Percentiles rank a stretch among this genome's conserved stretches.
Conservation (phyloP, 2,888 invertebrate genomes). For the Agrotis clavis region DNA sequence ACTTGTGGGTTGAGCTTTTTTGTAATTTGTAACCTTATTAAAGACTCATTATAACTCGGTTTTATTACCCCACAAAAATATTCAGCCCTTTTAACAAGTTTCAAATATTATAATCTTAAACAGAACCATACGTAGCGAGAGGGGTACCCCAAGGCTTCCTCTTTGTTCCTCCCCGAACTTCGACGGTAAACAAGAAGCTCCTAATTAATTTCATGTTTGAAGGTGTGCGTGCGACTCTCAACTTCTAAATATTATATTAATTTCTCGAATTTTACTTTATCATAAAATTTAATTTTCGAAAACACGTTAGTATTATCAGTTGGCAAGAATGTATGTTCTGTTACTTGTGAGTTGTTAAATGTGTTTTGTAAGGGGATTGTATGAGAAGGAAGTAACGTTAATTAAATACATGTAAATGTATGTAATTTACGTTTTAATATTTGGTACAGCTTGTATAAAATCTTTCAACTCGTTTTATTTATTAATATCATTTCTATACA, state of each 20-base stretch:
- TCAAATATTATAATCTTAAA: slow-evolving; percentile 39
- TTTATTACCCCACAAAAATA: slow-evolving; percentile 1
- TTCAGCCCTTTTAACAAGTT: slow-evolving; percentile 22
- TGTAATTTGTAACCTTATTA: not conserved
- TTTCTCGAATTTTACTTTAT: slow-evolving; percentile 59
- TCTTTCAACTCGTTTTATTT: too few relatives aligned
- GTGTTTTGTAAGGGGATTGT: not conserved
- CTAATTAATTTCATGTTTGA: slow-evolving; percentile 73
- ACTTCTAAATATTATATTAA: slow-evolving; percentile 63
- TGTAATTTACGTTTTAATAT: not conserved
- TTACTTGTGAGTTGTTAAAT: slow-evolving; percentile 28
- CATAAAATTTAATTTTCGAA: slow-evolving; percentile 55
- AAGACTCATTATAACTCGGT: not conserved
- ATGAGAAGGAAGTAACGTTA: not conserved
- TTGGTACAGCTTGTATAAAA: too few relatives aligned
- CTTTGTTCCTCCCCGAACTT: slow-evolving; percentile 64
- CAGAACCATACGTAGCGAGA: slow-evolving; percentile 45
- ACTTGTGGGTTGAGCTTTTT: not conserved
- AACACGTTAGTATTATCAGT: slow-evolving; percentile 57
- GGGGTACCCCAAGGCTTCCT: slow-evolving; percentile 48
- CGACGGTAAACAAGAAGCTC: slow-evolving; percentile 70
- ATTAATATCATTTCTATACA: too few relatives aligned
- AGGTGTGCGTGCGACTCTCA: slow-evolving; percentile 59
- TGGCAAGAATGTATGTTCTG: slow-evolving; percentile 43
- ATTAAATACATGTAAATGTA: not conserved